Evolutionary conservation across 2,797 vertebrate genomes (phyloP).

Genomic region (Jordanella pulchra): DNA sequence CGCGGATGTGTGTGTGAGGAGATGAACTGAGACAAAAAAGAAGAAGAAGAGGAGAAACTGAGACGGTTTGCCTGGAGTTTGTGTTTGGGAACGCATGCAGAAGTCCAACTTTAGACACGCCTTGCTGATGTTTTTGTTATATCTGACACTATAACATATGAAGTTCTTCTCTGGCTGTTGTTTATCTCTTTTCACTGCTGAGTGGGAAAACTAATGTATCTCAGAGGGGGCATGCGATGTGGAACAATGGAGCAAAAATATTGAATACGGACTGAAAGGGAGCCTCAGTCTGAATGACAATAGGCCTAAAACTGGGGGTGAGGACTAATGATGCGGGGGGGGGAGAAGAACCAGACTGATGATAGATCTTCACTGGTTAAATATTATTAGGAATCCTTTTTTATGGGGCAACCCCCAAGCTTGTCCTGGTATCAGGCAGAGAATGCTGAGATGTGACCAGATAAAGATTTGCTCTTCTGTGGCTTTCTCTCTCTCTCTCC

Average conservation of each 20-base stretch:
- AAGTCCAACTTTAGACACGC: conserved; percentile 47
- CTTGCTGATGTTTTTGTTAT: conserved; percentile 69
- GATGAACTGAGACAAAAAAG: not conserved
- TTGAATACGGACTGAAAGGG: conserved; percentile 77
- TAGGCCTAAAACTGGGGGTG: conserved; percentile 60
- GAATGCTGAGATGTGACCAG: conserved; percentile 66
- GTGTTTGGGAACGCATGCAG: conserved; percentile 37
- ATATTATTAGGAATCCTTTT: conserved; percentile 81
- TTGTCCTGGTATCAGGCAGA: conserved; percentile 54
- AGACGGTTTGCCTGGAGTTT: conserved; percentile 28
- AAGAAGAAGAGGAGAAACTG: conserved; percentile 24
- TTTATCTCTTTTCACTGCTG: conserved; percentile 55
- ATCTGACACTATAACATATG: conserved; percentile 72
- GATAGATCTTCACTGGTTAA: conserved; percentile 80
- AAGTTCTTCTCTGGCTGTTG: conserved; percentile 50
- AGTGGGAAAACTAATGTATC: conserved; percentile 77
- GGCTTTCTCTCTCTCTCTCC: conserved; percentile 22
- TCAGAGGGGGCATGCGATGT: conserved; percentile 65
- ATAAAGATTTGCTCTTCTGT: conserved; percentile 75
- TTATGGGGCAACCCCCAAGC: conserved; percentile 55
- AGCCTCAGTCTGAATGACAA: conserved; percentile 70
- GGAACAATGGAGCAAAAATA: conserved; percentile 77
- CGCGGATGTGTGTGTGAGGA: conserved; percentile 16
- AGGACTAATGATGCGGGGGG: conserved; percentile 62
- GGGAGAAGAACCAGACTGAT: conserved; percentile 65